Evolutionary conservation across 2,888 invertebrate species (phyloP).

Genomic region (Salpingus planirostris): DNA sequence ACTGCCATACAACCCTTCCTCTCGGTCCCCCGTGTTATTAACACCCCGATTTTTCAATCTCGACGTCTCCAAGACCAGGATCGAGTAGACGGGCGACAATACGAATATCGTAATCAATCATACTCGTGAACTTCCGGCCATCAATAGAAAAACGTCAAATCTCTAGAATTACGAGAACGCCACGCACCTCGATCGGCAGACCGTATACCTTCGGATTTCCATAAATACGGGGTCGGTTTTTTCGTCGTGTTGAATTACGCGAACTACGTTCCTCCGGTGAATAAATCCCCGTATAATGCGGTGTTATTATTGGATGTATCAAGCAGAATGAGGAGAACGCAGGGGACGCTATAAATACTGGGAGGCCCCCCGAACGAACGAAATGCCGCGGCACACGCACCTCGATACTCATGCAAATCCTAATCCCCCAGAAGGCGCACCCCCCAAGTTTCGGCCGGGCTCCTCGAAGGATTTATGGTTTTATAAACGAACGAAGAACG

Average conservation of each 20-base stretch:
- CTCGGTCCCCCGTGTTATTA: background rate
- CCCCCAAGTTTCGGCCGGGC: conserved; percentile 8
- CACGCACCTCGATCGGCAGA: too few species aligned
- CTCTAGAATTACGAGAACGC: conserved; percentile 9
- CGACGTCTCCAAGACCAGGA: too few species aligned
- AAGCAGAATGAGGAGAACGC: too few species aligned
- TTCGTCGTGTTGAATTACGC: conserved; percentile 10
- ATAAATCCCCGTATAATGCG: conserved; percentile 20
- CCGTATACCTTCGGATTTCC: too few species aligned
- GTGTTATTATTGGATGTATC: conserved; percentile 22
- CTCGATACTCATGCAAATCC: conserved; percentile 22
- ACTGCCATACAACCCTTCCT: conserved; percentile 6
- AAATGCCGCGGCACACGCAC: conserved; percentile 20
- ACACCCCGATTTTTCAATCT: background rate
- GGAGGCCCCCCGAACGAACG: conserved; percentile 12
- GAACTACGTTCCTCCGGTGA: conserved; percentile 19
- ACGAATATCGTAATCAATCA: too few species aligned
- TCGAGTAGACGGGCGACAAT: too few species aligned
- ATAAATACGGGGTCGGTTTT: conserved; percentile 12
- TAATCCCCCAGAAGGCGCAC: conserved; percentile 15
- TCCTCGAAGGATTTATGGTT: conserved; percentile 21
- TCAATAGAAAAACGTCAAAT: conserved; percentile 10
- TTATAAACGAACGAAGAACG: conserved; percentile 21
- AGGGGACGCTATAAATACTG: conserved; percentile 17
- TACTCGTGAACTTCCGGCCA: too few species aligned